A percentile compares a stretch with the other conserved stretches of the same genome.
These are phyloP conservation scores for Salpingus planirostris DNA, from an alignment of 2,888 invertebrate species.

Conservation along the genomic window DNA sequence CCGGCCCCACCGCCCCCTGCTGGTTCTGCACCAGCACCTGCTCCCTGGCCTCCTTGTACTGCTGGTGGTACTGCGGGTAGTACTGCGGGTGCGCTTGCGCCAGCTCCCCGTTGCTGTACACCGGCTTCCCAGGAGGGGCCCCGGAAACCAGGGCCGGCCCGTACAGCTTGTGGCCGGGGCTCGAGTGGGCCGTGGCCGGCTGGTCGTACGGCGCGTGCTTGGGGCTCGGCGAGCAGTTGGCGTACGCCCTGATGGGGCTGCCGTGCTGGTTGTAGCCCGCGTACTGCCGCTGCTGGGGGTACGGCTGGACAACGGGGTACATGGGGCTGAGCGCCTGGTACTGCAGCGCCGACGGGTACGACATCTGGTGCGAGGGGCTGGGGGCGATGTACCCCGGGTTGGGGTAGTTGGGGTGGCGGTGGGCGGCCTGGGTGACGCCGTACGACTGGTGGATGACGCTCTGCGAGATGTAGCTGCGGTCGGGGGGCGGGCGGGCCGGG, in stretches of 20 bases:
- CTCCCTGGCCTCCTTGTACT: slow-evolving; percentile 34
- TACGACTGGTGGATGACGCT: slow-evolving; percentile 38
- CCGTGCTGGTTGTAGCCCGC: slow-evolving; percentile 28
- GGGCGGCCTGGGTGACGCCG: slow-evolving; percentile 31
- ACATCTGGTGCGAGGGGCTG: slow-evolving; percentile 19
- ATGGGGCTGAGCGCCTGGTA: slow-evolving; percentile 35
- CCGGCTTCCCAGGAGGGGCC: too few relatives aligned
- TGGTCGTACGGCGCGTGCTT: slow-evolving; percentile 30
- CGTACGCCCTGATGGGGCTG: slow-evolving; percentile 27
- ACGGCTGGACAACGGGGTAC: slow-evolving; percentile 27
- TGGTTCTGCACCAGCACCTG: slow-evolving; percentile 31
- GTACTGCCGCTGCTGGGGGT: slow-evolving; percentile 25
- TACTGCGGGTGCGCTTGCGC: slow-evolving; percentile 35
- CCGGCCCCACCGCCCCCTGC: too few relatives aligned
- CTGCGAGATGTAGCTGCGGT: slow-evolving; percentile 29
- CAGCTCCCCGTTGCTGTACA: slow-evolving; percentile 33
- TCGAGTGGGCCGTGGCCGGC: slow-evolving; percentile 22
- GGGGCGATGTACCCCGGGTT: slow-evolving; percentile 22
- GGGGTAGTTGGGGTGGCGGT: slow-evolving; percentile 23
- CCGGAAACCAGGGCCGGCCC: slow-evolving; percentile 17
- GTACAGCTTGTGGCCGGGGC: slow-evolving; percentile 25
- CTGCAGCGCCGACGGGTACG: slow-evolving; percentile 33
- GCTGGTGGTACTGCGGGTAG: slow-evolving; percentile 33
- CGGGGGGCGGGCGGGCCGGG: slow-evolving; percentile 2
- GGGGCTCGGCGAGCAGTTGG: slow-evolving; percentile 21